Conservation (phyloP, 2,113 vertebrate genomes). For the Arvicanthis niloticus region DNA sequence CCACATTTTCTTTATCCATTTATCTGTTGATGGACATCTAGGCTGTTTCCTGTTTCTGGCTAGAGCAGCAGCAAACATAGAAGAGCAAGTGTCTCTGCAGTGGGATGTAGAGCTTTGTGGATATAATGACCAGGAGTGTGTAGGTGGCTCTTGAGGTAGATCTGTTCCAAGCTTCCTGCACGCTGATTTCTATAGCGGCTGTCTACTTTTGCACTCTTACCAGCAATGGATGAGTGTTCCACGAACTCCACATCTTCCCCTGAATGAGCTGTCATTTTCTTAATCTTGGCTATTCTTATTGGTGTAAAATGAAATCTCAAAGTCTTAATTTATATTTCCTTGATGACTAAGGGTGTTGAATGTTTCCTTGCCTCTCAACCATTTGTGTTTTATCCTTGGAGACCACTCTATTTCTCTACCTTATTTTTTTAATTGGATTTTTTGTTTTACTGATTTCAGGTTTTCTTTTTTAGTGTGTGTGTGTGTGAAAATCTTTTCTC, state of each 20-base stretch:
- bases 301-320: too few relatives aligned
- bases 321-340: too few relatives aligned
- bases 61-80: not conserved
- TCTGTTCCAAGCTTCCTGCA: not conserved
- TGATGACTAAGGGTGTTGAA: not conserved
- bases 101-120: not conserved
- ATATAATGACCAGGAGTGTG: too few relatives aligned
- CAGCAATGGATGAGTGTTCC: not conserved
- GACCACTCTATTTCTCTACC: not conserved
- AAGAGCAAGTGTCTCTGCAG: not conserved
- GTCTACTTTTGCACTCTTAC: not conserved
- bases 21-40: not conserved
- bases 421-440: not conserved
- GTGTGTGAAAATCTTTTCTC: not conserved
- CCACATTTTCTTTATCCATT: too few relatives aligned
- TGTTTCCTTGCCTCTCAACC: not conserved
- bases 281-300: too few relatives aligned
- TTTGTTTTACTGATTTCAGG: not conserved
- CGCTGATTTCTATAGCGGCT: not conserved
- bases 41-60: not conserved
- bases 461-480: too few relatives aligned
- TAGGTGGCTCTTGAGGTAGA: not conserved
- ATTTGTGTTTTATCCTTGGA: not conserved
- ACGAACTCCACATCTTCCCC: not conserved
- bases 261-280: not conserved